Conservation (phyloP, 2,797 vertebrate species). For the Acanthis flammea region DNA sequence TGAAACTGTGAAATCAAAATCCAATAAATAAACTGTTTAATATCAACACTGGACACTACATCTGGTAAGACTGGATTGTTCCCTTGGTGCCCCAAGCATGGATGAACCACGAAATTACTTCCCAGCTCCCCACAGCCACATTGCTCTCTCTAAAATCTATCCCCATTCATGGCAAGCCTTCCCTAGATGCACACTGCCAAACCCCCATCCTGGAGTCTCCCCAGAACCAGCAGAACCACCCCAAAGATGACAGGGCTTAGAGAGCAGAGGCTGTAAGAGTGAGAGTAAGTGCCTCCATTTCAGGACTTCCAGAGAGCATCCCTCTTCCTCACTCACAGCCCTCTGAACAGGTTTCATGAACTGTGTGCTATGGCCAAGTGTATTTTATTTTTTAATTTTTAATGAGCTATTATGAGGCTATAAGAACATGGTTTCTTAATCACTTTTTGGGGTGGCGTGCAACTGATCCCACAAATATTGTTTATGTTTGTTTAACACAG, state of each 20-base stretch:
- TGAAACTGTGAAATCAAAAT: constrained; percentile 13
- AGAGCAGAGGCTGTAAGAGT: background rate
- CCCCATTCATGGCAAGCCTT: background rate
- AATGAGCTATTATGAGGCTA: background rate
- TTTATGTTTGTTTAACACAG: background rate
- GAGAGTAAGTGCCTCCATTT: background rate
- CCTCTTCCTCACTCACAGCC: background rate
- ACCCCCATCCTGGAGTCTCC: background rate
- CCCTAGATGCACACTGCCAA: background rate
- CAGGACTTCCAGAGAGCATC: background rate
- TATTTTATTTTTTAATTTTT: background rate
- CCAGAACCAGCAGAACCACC: background rate
- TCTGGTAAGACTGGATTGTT: background rate
- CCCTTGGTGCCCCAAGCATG: background rate
- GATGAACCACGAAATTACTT: background rate
- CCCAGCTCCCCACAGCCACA: background rate
- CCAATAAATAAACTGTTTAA: constrained; percentile 22
- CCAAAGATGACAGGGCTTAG: background rate
- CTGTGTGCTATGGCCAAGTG: background rate
- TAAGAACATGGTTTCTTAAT: background rate
- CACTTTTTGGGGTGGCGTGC: fast-evolving
- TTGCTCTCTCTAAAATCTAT: background rate
- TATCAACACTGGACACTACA: background rate
- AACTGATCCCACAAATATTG: background rate
- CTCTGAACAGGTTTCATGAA: background rate